Evolutionary conservation across 2,888 invertebrate species (phyloP).

Genomic region (Torymus auratus): DNA sequence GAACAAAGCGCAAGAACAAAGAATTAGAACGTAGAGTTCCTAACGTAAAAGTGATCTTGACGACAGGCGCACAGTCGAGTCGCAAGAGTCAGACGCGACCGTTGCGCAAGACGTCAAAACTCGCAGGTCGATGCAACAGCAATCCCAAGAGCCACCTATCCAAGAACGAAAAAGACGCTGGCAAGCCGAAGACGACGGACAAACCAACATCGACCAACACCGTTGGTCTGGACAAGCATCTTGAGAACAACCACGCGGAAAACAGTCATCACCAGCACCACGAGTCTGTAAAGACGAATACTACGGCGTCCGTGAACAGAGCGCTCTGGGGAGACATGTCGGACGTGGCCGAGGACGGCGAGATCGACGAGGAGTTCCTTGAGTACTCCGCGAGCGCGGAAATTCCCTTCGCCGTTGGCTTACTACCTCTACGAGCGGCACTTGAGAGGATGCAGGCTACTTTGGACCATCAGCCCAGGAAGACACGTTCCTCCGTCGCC

Average conservation of each 20-base stretch:
- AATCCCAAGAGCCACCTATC: constrained; percentile 28
- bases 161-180: constrained; percentile 48
- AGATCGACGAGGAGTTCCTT: constrained; percentile 53
- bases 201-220: constrained; percentile 37
- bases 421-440: constrained; percentile 74
- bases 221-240: constrained; percentile 24
- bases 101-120: constrained; percentile 60
- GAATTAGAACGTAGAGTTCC: constrained; percentile 66
- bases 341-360: constrained; percentile 67
- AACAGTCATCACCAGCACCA: constrained; percentile 17
- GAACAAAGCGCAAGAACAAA: constrained; percentile 60
- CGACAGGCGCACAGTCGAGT: constrained; percentile 50
- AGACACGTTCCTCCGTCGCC: constrained; percentile 75
- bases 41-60: constrained; percentile 62
- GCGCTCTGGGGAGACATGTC: constrained; percentile 75
- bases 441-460: constrained; percentile 76
- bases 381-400: constrained; percentile 71
- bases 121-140: constrained; percentile 10
- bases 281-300: constrained; percentile 38
- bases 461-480: constrained; percentile 75
- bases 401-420: constrained; percentile 76
- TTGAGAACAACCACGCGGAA: no score
- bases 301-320: constrained; percentile 67
- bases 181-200: constrained; percentile 40
- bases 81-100: constrained; percentile 63